phyloP scores from a whole-genome alignment of 30 jellyfish, hydroid and myxozoan species.

The Catostylus mosaicus region DNA sequence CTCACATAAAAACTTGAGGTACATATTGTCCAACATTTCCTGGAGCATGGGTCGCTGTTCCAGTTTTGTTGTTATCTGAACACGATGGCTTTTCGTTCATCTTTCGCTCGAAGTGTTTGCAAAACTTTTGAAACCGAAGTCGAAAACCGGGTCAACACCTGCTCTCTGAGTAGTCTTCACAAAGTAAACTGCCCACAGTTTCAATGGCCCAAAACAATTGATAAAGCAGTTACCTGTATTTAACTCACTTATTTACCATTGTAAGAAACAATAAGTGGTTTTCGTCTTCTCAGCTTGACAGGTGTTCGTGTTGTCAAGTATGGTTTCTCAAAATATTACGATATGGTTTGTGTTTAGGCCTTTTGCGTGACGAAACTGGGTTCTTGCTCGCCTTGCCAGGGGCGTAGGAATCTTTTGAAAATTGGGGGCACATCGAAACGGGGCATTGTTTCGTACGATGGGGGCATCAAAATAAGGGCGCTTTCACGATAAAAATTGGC shows the following conservation, averaged over 20 bases:
- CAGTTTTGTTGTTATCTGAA: constrained; percentile 21
- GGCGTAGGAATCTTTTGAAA: too few species aligned
- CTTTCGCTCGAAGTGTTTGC: neutral
- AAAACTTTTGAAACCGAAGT: constrained; percentile 9
- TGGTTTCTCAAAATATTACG: too few species aligned
- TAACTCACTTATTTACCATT: constrained; percentile 47
- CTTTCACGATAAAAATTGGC: too few species aligned
- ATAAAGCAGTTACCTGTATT: neutral
- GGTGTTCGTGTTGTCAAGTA: neutral
- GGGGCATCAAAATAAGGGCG: too few species aligned
- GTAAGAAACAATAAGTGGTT: neutral
- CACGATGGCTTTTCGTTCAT: constrained; percentile 30
- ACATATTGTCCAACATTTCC: constrained; percentile 56
- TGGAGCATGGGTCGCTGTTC: neutral
- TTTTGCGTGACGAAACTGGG: too few species aligned
- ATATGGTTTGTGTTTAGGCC: too few species aligned
- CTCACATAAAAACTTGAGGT: constrained; percentile 63
- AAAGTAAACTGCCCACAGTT: constrained; percentile 4
- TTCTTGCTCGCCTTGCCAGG: too few species aligned
- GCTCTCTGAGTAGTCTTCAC: constrained; percentile 16
- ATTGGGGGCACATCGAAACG: too few species aligned
- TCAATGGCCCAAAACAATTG: constrained; percentile 31
- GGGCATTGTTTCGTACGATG: too few species aligned
- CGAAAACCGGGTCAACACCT: constrained; percentile 42
- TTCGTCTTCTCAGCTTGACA: neutral